Percentiles rank a stretch among this genome's conserved stretches.
Conservation (phyloP, 2,797 vertebrate genomes). For the Cirrhinus mrigala region DNA sequence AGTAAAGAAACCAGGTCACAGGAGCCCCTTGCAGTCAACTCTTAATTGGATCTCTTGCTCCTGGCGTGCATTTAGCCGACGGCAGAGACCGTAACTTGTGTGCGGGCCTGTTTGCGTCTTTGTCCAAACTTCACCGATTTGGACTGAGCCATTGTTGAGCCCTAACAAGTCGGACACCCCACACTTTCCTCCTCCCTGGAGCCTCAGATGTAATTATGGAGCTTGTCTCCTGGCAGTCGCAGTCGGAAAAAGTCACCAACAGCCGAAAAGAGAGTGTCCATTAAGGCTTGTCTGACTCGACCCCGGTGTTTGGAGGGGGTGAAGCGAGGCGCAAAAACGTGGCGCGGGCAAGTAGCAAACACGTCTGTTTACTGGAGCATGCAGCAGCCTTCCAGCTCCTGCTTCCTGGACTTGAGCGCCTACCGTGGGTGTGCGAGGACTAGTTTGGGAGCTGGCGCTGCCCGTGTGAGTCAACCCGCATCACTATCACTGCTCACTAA, state of each 20-base stretch:
- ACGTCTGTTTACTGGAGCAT: slow-evolving; percentile 52
- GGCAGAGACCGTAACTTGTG: slow-evolving; percentile 7
- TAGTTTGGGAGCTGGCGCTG: slow-evolving; percentile 72
- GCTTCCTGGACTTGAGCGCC: slow-evolving; percentile 42
- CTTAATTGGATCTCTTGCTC: slow-evolving; percentile 48
- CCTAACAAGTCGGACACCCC: slow-evolving; percentile 48
- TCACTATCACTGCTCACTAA: slow-evolving; percentile 90
- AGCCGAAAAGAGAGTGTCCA: slow-evolving; percentile 59
- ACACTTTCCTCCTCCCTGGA: slow-evolving; percentile 43
- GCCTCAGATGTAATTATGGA: slow-evolving; percentile 54
- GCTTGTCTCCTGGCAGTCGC: slow-evolving; percentile 51
- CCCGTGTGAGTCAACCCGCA: slow-evolving; percentile 82
- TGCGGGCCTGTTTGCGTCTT: slow-evolving; percentile 25
- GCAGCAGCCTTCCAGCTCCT: slow-evolving; percentile 55
- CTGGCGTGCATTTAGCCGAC: slow-evolving; percentile 21
- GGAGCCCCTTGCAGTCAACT: slow-evolving; percentile 22
- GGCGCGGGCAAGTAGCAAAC: slow-evolving; percentile 48
- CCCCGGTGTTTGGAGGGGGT: slow-evolving; percentile 59
- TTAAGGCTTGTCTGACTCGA: slow-evolving; percentile 57
- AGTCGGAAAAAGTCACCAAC: slow-evolving; percentile 61
- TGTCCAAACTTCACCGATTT: slow-evolving; percentile 42
- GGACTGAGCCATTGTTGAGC: slow-evolving; percentile 42
- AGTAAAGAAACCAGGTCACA: slow-evolving; percentile 49
- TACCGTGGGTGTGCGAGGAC: slow-evolving; percentile 72
- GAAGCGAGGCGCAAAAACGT: slow-evolving; percentile 60